phyloP scores from a whole-genome alignment of 2,888 invertebrate species.

The Sussaba pulchella region DNA sequence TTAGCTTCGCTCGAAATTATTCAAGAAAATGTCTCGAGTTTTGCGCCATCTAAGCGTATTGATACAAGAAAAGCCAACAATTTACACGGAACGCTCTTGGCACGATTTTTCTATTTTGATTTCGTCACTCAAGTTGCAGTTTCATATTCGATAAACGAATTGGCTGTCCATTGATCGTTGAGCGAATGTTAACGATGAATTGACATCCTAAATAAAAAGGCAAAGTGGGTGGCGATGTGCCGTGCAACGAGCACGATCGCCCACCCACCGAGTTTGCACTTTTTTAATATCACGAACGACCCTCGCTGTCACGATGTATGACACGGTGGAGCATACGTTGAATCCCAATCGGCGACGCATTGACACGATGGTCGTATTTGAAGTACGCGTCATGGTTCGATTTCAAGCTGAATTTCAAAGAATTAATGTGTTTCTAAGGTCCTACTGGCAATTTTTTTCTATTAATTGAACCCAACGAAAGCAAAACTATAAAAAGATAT shows the following conservation, averaged over 20 bases:
- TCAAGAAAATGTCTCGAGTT: too few relatives aligned
- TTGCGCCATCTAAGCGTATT: not conserved
- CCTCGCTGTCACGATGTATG: not conserved
- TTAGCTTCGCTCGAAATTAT: too few relatives aligned
- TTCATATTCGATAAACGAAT: constrained; percentile 3
- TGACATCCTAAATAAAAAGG: constrained; percentile 15
- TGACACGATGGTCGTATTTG: constrained; percentile 11
- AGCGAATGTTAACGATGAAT: constrained; percentile 18
- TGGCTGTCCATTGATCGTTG: not conserved
- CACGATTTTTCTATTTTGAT: constrained; percentile 17
- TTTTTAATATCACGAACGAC: constrained; percentile 4
- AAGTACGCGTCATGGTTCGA: not conserved
- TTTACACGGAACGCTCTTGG: not conserved
- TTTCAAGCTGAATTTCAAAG: too few relatives aligned
- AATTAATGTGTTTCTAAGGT: too few relatives aligned
- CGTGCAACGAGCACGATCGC: not conserved
- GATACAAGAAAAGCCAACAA: not conserved
- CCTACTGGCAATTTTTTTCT: too few relatives aligned
- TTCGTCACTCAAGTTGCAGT: not conserved
- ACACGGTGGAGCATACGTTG: constrained; percentile 19
- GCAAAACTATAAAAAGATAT: too few relatives aligned
- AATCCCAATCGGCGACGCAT: constrained; percentile 37
- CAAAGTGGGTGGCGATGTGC: constrained; percentile 43
- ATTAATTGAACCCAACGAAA: too few relatives aligned
- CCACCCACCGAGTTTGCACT: constrained; percentile 13